These are phyloP conservation scores for Hyposoter dolosus DNA, from an alignment of 2,888 invertebrate species.

Conservation along the genomic window DNA sequence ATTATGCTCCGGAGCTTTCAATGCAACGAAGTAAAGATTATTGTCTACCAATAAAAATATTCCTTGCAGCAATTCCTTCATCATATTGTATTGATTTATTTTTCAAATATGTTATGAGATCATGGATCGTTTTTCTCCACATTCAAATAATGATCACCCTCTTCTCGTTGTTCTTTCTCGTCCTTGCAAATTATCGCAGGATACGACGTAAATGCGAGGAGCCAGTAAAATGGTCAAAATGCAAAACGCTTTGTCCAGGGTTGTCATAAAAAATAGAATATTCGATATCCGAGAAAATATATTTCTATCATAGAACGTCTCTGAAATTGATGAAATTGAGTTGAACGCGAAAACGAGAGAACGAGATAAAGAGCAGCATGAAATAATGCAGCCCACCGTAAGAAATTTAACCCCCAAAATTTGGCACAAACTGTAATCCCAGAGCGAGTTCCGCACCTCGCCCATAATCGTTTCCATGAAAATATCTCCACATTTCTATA, in stretches of 20 bases:
- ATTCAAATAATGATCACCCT: not conserved
- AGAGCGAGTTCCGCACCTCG: constrained; percentile 36
- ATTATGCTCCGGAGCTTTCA: not conserved
- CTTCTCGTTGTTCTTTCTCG: not conserved
- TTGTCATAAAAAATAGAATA: constrained; percentile 4
- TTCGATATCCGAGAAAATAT: constrained; percentile 23
- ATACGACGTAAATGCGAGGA: not conserved
- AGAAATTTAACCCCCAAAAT: constrained; percentile 43
- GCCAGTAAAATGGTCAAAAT: constrained; percentile 1
- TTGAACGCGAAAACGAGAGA: not conserved
- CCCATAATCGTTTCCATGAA: constrained; percentile 40
- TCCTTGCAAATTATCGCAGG: not conserved
- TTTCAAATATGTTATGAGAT: not conserved
- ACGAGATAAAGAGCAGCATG: constrained; percentile 12
- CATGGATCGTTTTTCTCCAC: not conserved
- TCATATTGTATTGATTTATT: not conserved
- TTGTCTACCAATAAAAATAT: not conserved
- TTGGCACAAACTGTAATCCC: constrained; percentile 45
- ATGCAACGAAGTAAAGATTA: too few relatives aligned
- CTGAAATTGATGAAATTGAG: constrained; percentile 12
- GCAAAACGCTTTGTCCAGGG: not conserved
- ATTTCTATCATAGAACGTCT: not conserved
- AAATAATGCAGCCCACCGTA: constrained; percentile 37
- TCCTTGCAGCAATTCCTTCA: not conserved
- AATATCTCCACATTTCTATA: constrained; percentile 15